Conservation (phyloP, 2,113 vertebrate genomes). For the Theristicus caerulescens region DNA sequence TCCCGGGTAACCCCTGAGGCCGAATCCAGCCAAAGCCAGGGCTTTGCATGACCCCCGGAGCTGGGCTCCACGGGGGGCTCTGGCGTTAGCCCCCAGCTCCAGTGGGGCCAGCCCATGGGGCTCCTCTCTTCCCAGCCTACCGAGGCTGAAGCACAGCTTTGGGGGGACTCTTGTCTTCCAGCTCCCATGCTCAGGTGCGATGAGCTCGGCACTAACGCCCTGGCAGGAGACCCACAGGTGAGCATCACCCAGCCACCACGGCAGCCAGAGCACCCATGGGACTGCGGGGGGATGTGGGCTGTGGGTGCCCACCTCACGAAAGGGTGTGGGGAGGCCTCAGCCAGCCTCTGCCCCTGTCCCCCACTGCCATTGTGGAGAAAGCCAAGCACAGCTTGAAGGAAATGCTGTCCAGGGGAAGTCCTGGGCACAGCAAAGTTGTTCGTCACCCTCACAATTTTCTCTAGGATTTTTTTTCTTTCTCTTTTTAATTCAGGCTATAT, state of each 20-base stretch:
- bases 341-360: not conserved
- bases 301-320: rapidly evolving
- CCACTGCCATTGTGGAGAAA: not conserved
- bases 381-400: rapidly evolving
- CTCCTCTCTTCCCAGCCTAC: not conserved
- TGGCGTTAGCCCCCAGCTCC: not conserved
- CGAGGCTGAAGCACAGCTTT: not conserved
- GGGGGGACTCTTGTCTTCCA: too few species aligned
- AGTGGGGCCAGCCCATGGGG: rapidly evolving
- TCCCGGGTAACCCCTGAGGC: not conserved
- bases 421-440: not conserved
- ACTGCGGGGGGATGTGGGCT: rapidly evolving
- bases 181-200: not conserved
- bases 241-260: not conserved
- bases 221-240: not conserved
- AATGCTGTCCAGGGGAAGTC: not conserved
- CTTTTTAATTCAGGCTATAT: not conserved
- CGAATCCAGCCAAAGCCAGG: not conserved
- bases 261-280: not conserved
- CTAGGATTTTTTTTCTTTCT: not conserved
- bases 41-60: not conserved
- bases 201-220: not conserved
- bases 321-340: too few species aligned
- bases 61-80: rapidly evolving
- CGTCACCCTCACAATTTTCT: rapidly evolving